phyloP scores from a whole-genome alignment of 2,888 invertebrate genomes.

The Polyommatus iphigenia region DNA sequence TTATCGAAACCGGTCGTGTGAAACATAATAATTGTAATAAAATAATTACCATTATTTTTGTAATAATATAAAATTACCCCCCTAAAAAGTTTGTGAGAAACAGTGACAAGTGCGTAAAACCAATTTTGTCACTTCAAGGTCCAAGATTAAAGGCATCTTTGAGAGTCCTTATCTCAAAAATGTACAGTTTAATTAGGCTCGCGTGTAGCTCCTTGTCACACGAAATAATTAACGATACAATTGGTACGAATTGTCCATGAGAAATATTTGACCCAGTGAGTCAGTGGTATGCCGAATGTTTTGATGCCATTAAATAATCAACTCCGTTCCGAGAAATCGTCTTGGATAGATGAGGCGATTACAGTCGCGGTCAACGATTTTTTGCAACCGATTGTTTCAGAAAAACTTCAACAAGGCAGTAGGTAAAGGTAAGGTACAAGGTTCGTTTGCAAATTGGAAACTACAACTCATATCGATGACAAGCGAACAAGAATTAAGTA shows the following conservation, averaged over 20 bases:
- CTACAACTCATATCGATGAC: background rate
- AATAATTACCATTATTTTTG: no score
- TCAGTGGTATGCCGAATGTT: constrained; percentile 27
- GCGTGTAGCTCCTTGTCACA: constrained; percentile 22
- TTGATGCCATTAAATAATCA: constrained; percentile 23
- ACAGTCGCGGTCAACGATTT: background rate
- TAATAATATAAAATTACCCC: no score
- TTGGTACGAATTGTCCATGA: constrained; percentile 33
- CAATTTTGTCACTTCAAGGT: background rate
- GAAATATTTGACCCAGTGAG: constrained; percentile 33
- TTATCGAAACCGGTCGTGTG: no score
- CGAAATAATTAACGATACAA: constrained; percentile 33
- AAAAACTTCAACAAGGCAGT: background rate
- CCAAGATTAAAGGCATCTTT: constrained; percentile 1
- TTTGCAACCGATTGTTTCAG: background rate
- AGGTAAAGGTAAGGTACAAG: constrained; percentile 20
- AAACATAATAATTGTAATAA: no score
- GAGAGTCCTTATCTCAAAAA: constrained; percentile 15
- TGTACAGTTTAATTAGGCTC: constrained; percentile 16
- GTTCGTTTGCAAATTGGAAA: background rate
- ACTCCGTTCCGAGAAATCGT: constrained; percentile 22
- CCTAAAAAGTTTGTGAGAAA: background rate
- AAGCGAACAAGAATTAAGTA: no score
- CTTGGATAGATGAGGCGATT: background rate
- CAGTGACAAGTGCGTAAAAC: background rate